A percentile compares a stretch with the other conserved stretches of the same genome.
Evolutionary conservation across 2,113 vertebrate genomes (phyloP).

Genomic region (Procavia capensis): DNA sequence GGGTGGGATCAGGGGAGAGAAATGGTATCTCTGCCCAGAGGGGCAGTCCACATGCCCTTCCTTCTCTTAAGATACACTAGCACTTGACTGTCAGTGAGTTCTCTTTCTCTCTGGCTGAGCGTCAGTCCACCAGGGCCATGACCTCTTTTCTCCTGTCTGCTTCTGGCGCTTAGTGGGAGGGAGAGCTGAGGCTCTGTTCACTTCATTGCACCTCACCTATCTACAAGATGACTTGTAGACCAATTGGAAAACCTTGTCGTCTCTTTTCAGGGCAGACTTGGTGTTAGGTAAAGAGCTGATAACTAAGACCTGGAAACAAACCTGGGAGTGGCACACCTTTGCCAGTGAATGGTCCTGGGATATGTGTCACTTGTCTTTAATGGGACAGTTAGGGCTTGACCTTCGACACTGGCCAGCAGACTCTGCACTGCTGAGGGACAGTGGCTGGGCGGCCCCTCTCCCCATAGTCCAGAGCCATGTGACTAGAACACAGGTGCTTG

Average conservation of each 20-base stretch:
- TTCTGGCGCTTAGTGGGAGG: neutral
- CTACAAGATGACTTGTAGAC: rapidly evolving
- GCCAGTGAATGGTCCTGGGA: rapidly evolving
- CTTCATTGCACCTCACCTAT: rapidly evolving
- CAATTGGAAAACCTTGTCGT: rapidly evolving
- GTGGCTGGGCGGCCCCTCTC: rapidly evolving
- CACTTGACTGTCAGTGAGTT: rapidly evolving
- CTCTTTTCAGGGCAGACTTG: neutral
- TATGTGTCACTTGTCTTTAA: neutral
- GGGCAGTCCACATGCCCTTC: rapidly evolving
- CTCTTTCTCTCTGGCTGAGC: rapidly evolving
- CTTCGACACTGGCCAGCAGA: neutral
- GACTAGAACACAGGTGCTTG: rapidly evolving
- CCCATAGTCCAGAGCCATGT: rapidly evolving
- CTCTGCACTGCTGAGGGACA: rapidly evolving
- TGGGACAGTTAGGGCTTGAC: neutral
- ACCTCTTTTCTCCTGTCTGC: rapidly evolving
- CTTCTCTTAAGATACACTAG: rapidly evolving
- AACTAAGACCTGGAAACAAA: neutral
- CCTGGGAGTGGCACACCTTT: rapidly evolving
- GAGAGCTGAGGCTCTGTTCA: rapidly evolving
- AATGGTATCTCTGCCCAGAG: rapidly evolving
- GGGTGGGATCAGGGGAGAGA: neutral
- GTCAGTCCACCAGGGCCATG: rapidly evolving
- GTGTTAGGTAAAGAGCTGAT: no score